Evolutionary conservation across 2,797 vertebrate species (phyloP).

Genomic region (Syndactyla subalaris): DNA sequence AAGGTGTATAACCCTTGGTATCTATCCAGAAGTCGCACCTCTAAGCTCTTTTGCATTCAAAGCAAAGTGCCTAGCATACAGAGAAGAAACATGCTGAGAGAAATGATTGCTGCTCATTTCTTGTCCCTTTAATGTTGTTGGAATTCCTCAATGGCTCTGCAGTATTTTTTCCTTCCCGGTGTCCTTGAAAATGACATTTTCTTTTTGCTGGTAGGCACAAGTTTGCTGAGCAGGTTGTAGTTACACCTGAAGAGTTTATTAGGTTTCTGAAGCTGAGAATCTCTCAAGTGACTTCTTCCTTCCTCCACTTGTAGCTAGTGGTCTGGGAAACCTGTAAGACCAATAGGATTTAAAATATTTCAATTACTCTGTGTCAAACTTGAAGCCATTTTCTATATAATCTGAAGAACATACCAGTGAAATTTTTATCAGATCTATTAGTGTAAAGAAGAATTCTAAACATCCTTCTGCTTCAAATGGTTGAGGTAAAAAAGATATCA

Average conservation of each 20-base stretch:
- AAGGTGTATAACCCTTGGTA: not conserved
- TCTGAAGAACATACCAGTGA: not conserved
- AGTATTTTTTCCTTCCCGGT: not conserved
- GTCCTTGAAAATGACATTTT: slow-evolving; percentile 7
- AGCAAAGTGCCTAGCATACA: not conserved
- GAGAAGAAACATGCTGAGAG: not conserved
- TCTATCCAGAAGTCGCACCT: not conserved
- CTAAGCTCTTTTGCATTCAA: not conserved
- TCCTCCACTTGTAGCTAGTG: not conserved
- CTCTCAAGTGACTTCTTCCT: not conserved
- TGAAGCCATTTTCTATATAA: not conserved
- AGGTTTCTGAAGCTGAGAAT: not conserved
- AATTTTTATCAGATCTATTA: not conserved
- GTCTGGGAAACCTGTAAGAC: not conserved
- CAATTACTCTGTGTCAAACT: not conserved
- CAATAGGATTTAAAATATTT: not conserved
- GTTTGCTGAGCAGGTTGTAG: not conserved
- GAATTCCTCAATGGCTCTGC: not conserved
- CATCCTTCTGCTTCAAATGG: not conserved
- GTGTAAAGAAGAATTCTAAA: not conserved
- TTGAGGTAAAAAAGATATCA: not conserved
- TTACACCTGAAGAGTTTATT: not conserved
- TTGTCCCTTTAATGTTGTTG: not conserved
- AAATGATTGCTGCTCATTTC: not conserved
- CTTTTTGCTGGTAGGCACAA: not conserved